These are phyloP conservation scores for Nomia melanderi DNA, from an alignment of 1,140 invertebrate genomes.

Conservation along the genomic window DNA sequence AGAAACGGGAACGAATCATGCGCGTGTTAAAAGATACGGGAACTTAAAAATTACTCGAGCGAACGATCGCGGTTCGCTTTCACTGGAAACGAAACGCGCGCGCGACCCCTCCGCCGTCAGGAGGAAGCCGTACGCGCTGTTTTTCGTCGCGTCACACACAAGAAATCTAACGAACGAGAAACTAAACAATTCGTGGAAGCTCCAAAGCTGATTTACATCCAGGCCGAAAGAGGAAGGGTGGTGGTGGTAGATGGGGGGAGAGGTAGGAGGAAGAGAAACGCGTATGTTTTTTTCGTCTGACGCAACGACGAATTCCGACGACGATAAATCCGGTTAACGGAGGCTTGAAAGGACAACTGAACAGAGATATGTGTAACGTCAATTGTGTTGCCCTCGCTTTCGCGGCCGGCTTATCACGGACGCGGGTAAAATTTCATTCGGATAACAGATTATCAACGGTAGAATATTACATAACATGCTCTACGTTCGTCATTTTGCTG, in stretches of 20 bases:
- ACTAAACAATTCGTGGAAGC: constrained; percentile 11
- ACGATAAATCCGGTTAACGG: neutral
- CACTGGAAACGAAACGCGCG: neutral
- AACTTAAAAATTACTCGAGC: neutral
- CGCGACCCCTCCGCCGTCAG: neutral
- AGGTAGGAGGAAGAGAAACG: neutral
- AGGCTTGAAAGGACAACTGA: neutral
- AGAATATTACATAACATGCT: too few relatives aligned
- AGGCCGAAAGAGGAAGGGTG: neutral
- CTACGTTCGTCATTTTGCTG: too few relatives aligned
- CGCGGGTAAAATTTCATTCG: neutral
- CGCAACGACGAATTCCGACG: neutral
- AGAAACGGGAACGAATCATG: neutral
- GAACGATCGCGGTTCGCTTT: neutral
- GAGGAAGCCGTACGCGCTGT: neutral
- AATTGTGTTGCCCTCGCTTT: neutral
- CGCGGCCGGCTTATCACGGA: neutral
- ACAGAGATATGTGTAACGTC: constrained; percentile 1
- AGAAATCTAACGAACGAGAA: neutral
- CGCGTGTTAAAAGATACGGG: neutral
- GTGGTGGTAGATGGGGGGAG: too few relatives aligned
- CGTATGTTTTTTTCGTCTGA: neutral
- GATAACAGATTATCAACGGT: neutral
- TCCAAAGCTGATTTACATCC: constrained; percentile 5
- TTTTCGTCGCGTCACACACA: neutral